Evolutionary conservation across 2,797 vertebrate genomes (phyloP).

Genomic region (Hyperoplus immaculatus): DNA sequence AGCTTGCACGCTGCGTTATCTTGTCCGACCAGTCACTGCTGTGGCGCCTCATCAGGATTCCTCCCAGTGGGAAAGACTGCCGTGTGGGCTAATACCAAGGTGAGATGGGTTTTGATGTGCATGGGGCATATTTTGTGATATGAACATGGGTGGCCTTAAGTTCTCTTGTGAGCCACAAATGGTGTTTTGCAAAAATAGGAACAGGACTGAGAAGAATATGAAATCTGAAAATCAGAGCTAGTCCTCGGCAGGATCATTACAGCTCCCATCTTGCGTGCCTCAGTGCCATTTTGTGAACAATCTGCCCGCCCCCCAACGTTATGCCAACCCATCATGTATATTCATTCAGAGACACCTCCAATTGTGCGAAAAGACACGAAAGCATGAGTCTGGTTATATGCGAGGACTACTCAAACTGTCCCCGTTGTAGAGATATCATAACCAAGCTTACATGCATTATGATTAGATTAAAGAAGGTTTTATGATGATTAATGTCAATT

Average conservation of each 20-base stretch:
- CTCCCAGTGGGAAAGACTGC: slow-evolving; percentile 54
- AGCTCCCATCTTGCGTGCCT: slow-evolving; percentile 19
- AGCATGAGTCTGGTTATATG: neutral
- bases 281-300: slow-evolving; percentile 45
- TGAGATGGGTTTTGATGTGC: slow-evolving; percentile 64
- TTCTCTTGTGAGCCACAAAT: slow-evolving; percentile 48
- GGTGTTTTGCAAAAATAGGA: slow-evolving; percentile 48
- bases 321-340: slow-evolving; percentile 42
- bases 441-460: slow-evolving; percentile 19
- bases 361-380: slow-evolving; percentile 20
- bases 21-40: slow-evolving; percentile 42
- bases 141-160: slow-evolving; percentile 42
- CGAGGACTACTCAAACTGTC: neutral
- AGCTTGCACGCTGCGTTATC: slow-evolving; percentile 62
- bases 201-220: slow-evolving; percentile 38
- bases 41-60: slow-evolving; percentile 55
- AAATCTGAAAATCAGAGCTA: slow-evolving; percentile 43
- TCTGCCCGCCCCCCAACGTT: slow-evolving; percentile 17
- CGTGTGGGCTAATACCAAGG: slow-evolving; percentile 50
- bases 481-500: slow-evolving; percentile 10
- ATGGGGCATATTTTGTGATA: slow-evolving; percentile 43
- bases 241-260: slow-evolving; percentile 31
- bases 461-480: neutral
- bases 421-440: neutral
- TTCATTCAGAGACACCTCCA: slow-evolving; percentile 1